These are phyloP conservation scores for Halocynthia roretzi DNA, from an alignment of 23 tunicate genomes.

Conservation along the genomic window DNA sequence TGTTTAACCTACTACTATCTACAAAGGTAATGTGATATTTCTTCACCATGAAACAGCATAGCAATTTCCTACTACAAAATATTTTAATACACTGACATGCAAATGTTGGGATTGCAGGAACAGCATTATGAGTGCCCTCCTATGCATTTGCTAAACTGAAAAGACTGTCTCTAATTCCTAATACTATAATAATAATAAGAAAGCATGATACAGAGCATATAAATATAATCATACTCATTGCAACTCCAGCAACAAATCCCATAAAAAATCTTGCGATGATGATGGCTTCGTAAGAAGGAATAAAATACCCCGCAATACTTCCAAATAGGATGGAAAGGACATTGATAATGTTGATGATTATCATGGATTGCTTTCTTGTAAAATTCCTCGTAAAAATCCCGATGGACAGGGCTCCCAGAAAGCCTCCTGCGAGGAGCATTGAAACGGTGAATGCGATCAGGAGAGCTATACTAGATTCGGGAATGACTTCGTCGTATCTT, in stretches of 20 bases:
- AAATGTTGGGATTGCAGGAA: no score
- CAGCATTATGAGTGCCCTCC: no score
- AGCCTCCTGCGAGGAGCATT: conserved; percentile 79
- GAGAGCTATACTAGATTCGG: neutral
- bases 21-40: no score
- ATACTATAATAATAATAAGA: no score
- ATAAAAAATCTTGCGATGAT: conserved; percentile 68
- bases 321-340: conserved; percentile 31
- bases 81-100: no score
- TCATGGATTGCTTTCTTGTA: conserved; percentile 52
- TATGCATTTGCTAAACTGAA: no score
- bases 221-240: conserved; percentile 80
- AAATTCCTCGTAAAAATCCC: conserved; percentile 22
- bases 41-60: no score
- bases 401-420: conserved; percentile 62
- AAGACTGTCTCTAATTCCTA: no score
- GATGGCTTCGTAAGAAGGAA: conserved; percentile 68
- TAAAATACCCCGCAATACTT: conserved; percentile 39
- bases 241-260: conserved; percentile 89
- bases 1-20: no score
- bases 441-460: conserved; percentile 68
- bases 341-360: conserved; percentile 69
- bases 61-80: no score
- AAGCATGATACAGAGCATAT: no score
- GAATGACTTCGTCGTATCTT: conserved; percentile 32